Conservation (phyloP, 2,113 vertebrate species). For the Clarias gariepinus region DNA sequence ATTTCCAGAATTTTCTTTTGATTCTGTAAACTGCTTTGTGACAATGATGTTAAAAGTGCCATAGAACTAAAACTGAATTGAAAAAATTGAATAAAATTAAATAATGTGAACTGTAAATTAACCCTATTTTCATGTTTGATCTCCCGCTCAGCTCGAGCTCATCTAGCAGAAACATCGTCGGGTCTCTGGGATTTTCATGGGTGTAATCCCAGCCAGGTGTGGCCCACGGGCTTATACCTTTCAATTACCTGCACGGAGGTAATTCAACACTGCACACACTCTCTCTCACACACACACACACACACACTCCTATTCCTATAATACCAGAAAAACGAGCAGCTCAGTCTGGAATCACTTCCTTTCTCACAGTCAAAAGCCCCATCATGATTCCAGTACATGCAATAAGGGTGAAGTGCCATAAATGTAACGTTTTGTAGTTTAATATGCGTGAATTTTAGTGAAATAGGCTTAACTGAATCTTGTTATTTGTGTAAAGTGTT, state of each 20-base stretch:
- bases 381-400: too few species aligned
- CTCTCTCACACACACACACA: not conserved
- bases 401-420: too few species aligned
- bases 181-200: not conserved
- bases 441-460: too few species aligned
- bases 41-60: too few species aligned
- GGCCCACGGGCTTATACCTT: not conserved
- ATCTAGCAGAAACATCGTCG: not conserved
- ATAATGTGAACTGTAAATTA: not conserved
- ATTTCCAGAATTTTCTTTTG: too few species aligned
- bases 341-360: not conserved
- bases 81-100: not conserved
- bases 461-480: too few species aligned
- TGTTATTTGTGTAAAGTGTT: too few species aligned
- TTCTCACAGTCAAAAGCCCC: not conserved
- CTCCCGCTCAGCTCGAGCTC: not conserved
- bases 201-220: not conserved
- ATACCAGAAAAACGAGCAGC: constrained; percentile 12
- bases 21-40: too few species aligned
- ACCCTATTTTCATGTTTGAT: not conserved
- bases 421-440: too few species aligned
- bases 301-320: not conserved
- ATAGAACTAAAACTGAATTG: too few species aligned
- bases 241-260: not conserved
- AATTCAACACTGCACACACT: not conserved